Percentiles rank a stretch among this genome's conserved stretches.
Evolutionary conservation across 2,888 invertebrate species (phyloP).

Genomic region (Horisme vitalbata): DNA sequence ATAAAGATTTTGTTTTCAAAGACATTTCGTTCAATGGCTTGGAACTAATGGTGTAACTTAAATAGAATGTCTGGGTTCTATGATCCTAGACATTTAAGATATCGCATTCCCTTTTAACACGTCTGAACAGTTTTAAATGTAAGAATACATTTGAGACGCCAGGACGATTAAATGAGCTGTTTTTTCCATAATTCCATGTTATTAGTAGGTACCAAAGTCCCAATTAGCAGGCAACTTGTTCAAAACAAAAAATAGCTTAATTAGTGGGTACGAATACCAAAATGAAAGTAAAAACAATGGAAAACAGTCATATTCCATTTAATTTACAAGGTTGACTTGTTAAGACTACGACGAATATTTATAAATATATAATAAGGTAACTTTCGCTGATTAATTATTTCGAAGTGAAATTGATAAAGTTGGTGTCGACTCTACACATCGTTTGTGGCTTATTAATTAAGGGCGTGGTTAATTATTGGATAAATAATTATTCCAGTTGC

Average conservation of each 20-base stretch:
- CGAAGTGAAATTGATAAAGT: conserved; percentile 41
- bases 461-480: conserved; percentile 35
- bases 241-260: conserved; percentile 28
- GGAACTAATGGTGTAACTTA: conserved; percentile 20
- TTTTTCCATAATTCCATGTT: conserved; percentile 2
- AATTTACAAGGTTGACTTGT: conserved; percentile 34
- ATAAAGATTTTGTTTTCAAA: conserved; percentile 52
- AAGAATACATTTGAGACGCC: neutral
- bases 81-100: conserved; percentile 11
- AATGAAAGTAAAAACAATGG: conserved; percentile 23
- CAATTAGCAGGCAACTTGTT: conserved; percentile 24
- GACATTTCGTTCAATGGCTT: conserved; percentile 43
- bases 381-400: conserved; percentile 26
- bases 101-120: conserved; percentile 9
- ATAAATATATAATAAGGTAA: conserved; percentile 29
- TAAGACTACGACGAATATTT: conserved; percentile 26
- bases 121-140: conserved; percentile 10
- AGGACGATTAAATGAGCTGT: neutral
- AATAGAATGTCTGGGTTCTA: conserved; percentile 20
- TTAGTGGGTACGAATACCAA: conserved; percentile 12
- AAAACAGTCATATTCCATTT: conserved; percentile 36
- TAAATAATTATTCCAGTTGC: neutral
- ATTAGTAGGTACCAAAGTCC: neutral
- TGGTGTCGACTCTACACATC: conserved; percentile 21
- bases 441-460: conserved; percentile 27